These are phyloP conservation scores for Leptocoma aspasia DNA, from an alignment of 2,113 vertebrate genomes.

Conservation along the genomic window DNA sequence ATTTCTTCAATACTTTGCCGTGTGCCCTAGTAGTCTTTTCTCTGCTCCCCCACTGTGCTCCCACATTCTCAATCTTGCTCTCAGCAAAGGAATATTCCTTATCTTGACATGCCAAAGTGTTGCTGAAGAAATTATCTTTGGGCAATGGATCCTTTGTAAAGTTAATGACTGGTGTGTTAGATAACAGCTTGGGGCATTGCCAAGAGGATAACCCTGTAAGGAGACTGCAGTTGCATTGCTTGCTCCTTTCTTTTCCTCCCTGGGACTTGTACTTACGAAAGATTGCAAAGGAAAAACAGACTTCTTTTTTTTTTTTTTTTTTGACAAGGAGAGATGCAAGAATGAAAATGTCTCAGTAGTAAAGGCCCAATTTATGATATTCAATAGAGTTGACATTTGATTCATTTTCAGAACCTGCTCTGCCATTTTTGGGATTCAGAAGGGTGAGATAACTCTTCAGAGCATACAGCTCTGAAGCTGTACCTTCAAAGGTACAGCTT, in stretches of 20 bases:
- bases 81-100: slow-evolving; percentile 48
- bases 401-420: background rate
- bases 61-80: background rate
- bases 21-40: background rate
- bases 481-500: no score
- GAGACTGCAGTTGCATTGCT: background rate
- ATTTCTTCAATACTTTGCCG: background rate
- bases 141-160: slow-evolving; percentile 66
- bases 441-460: background rate
- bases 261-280: background rate
- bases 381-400: background rate
- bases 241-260: background rate
- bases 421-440: background rate
- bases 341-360: background rate
- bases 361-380: background rate
- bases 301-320: background rate
- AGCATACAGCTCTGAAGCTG: no score
- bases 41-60: background rate
- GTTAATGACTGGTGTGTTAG: slow-evolving; percentile 59
- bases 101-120: slow-evolving; percentile 68
- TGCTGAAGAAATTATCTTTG: slow-evolving; percentile 68
- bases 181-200: slow-evolving; percentile 51
- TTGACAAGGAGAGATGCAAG: background rate
- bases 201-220: slow-evolving; percentile 49
- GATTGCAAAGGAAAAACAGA: slow-evolving; percentile 11